Evolutionary conservation across 2,797 vertebrate genomes (phyloP), one percentile per base, ranked within the genome.

Genomic region (Parotocinclus haroldoi): DNA sequence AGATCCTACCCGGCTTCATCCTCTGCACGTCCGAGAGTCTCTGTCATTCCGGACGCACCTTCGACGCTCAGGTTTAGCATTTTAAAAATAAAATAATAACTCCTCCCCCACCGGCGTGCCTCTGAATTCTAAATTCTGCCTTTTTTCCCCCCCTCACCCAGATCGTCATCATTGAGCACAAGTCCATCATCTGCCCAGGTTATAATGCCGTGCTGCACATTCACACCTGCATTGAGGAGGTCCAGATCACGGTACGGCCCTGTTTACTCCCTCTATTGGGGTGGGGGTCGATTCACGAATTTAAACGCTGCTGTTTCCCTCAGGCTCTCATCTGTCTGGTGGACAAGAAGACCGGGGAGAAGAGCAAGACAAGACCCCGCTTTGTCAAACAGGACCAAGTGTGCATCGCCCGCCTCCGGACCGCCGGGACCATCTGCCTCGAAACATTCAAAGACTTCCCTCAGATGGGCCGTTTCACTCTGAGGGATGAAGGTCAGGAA

Each of bases 381-480:
- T 99, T 98, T 63, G 96, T 99, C 72, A 99, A 99, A 86, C 95
- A 98, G 89, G 96, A 98, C 91, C 95, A 98, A 81, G 95, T 98
- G 58, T 98, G 96, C 88, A 98, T 98, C 62, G 96, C 96, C 72
- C 94, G 95, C 75, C 91, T 98, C 86, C 91, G 91, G 84, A 96
- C 96, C 49, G 95, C 95, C 67, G 96, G 96, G 68, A 98, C 95
- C 78, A 99, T 98, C 88, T 99, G 96, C 90, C 95, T 98, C 80
- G 96, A 99, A 86, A 99, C 96, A 51, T 99, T 99, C 89, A 98
- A 98, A 92, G 96, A 99, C 58, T 98, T 98, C 88, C 95, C 96
- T 84, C 96, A 99, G 81, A 98, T 98, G 96, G 96, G 96, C 72
- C 94, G 95, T 37, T 99, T 99, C 82, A 99, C 96, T 83, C 89